Evolutionary conservation across 2,797 vertebrate species (phyloP).

Genomic region (Sebastes nivosus): DNA sequence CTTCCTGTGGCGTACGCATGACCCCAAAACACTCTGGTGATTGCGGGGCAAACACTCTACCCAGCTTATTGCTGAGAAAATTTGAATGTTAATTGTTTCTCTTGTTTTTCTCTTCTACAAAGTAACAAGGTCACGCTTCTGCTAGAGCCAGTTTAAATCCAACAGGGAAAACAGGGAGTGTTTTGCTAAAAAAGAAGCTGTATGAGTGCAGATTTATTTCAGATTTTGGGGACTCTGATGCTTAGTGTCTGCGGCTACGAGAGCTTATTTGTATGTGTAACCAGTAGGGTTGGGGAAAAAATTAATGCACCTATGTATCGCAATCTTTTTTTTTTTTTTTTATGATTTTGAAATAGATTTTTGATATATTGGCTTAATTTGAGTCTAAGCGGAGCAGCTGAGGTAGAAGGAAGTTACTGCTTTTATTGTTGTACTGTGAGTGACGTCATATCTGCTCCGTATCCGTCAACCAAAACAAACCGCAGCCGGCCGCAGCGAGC

Average conservation of each 20-base stretch:
- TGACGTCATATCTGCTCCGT: no score
- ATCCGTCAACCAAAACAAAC: no score
- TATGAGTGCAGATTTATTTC: not conserved
- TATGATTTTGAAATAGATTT: no score
- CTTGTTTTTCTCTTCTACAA: conserved; percentile 1
- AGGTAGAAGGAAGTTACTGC: no score
- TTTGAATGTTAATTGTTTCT: conserved; percentile 14
- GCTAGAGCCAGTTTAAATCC: not conserved
- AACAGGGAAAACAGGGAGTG: not conserved
- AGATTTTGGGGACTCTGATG: not conserved
- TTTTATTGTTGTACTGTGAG: no score
- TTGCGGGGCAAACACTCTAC: conserved; percentile 19
- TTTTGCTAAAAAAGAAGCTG: not conserved
- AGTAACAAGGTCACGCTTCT: not conserved
- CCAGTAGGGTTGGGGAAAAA: not conserved
- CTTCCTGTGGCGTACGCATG: conserved; percentile 46
- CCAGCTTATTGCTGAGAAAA: conserved; percentile 7
- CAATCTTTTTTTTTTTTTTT: no score
- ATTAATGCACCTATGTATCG: no score
- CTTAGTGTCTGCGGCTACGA: conserved; percentile 1
- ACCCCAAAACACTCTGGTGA: conserved; percentile 53
- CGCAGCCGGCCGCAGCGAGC: no score
- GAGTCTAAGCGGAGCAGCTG: no score
- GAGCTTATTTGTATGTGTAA: conserved; percentile 50
- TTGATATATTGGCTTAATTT: no score